Evolutionary conservation across 2,888 invertebrate species (phyloP), one percentile per base, ranked within the genome.

Genomic region (Drosophila bunnanda): DNA sequence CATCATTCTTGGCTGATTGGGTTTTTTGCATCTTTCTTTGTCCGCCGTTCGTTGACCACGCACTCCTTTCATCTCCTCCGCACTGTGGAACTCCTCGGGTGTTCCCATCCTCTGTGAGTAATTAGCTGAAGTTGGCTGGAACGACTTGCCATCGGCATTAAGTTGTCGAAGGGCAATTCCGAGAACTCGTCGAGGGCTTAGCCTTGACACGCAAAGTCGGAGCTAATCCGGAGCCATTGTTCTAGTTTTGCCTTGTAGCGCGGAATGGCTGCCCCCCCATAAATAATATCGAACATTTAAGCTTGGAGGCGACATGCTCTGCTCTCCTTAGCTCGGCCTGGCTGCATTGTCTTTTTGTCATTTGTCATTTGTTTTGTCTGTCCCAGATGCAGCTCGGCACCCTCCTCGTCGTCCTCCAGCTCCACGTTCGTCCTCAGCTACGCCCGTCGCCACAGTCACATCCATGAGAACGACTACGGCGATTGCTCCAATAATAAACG

Each of bases 401-500:
- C 55, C n/a, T 53, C 68, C 50, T 48, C 70, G 43, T 55, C 72
- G 46, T 64, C 65, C 52, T 62, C 58, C 75, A 82, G 82, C 68
- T 88, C 88, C 41, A 80, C 71, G 28, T 82, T 86, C 75, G 85
- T 86, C 22, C 81, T 86, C 67, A 78, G 78, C 70, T 86, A 86
- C 75, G 88, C 88, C 28, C 83, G 88, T 44, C 88, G 88, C 70
- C 79, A 82, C 81, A 78, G 86, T 86, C 80, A 85, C 48, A 72
- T 72, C 73, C 72, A 72, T 43, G 72, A 72, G 53, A 57, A 43
- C 57, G 66, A 44, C 55, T 58, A 59, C 62, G 65, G 66, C 72
- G 76, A 50, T 53, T n/a, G n/a, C 64, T 66, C 52, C 75, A 75
- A 66, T 74, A 79, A 85, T 74, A 79, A 85, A 73, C 81, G 76